Evolutionary conservation across 2,888 invertebrate species (phyloP).

Genomic region (Apodemia hepburni): DNA sequence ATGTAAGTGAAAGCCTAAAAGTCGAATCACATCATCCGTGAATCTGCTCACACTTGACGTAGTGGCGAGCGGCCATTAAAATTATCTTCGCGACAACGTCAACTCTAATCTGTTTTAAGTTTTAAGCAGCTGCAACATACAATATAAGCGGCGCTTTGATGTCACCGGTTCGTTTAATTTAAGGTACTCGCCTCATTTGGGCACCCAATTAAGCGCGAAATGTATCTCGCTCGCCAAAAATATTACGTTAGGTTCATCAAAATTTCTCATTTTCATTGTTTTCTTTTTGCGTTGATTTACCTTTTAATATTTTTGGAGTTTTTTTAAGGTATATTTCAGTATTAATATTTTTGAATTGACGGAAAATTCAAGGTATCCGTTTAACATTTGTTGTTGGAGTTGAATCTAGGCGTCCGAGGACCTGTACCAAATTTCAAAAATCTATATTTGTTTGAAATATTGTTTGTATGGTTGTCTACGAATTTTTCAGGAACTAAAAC

Average conservation of each 20-base stretch:
- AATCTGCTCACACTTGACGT: conserved; percentile 45
- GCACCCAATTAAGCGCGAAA: conserved; percentile 71
- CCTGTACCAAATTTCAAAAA: too few relatives aligned
- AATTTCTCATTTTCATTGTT: conserved; percentile 63
- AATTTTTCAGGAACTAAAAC: too few relatives aligned
- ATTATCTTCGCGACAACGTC: conserved; percentile 53
- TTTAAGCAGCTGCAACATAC: conserved; percentile 41
- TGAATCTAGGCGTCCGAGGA: too few relatives aligned
- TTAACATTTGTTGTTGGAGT: too few relatives aligned
- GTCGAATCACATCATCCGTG: conserved; percentile 42
- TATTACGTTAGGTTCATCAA: conserved; percentile 56
- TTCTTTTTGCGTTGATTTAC: conserved; percentile 51
- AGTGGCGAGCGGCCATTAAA: conserved; percentile 60
- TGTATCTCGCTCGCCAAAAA: conserved; percentile 55
- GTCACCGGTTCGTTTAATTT: conserved; percentile 62
- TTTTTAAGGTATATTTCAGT: not conserved
- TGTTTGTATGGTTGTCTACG: too few relatives aligned
- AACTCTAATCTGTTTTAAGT: conserved; percentile 61
- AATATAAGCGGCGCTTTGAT: conserved; percentile 64
- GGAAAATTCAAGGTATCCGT: too few relatives aligned
- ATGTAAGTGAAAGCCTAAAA: conserved; percentile 50
- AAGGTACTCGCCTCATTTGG: conserved; percentile 60
- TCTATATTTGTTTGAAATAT: too few relatives aligned
- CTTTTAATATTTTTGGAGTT: conserved; percentile 42
- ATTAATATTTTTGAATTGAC: too few relatives aligned